These are phyloP conservation scores for Nasonia giraulti DNA, from an alignment of 1,140 invertebrate species.

Conservation along the genomic window DNA sequence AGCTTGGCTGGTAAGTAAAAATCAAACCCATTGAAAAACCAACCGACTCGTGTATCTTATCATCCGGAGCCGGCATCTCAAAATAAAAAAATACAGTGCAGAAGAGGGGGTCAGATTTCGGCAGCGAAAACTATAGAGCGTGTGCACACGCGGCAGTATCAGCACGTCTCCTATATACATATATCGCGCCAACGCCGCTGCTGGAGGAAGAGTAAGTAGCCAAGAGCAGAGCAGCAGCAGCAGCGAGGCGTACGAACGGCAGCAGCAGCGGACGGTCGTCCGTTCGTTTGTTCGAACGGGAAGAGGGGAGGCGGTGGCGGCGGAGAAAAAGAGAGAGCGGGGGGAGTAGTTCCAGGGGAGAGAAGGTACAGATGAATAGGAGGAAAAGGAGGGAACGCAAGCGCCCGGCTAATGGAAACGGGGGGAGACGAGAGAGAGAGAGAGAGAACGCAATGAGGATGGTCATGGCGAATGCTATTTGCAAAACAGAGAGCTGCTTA, in stretches of 20 bases:
- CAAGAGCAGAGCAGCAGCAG: constrained; percentile 31
- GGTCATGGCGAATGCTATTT: constrained; percentile 67
- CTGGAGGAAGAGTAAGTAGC: constrained; percentile 33
- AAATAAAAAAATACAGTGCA: neutral
- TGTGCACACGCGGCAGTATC: neutral
- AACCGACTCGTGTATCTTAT: neutral
- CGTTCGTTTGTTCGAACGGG: constrained; percentile 50
- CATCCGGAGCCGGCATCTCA: neutral
- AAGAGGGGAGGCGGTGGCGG: constrained; percentile 43
- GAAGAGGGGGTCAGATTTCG: constrained; percentile 49
- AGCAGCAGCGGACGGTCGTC: constrained; percentile 42
- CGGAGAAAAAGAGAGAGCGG: constrained; percentile 42
- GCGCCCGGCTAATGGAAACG: constrained; percentile 52
- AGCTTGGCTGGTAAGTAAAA: neutral
- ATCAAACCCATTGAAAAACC: neutral
- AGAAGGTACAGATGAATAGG: constrained; percentile 55
- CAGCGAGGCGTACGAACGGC: constrained; percentile 22
- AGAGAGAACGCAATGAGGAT: constrained; percentile 53
- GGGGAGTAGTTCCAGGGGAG: constrained; percentile 47
- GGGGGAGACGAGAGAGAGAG: constrained; percentile 50
- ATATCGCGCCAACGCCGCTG: neutral
- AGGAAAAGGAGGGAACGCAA: constrained; percentile 56
- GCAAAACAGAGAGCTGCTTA: constrained; percentile 59
- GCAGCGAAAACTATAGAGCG: neutral
- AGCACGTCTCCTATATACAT: neutral